Percentiles rank a stretch among this genome's conserved stretches.
Conservation (phyloP, 1,140 invertebrate species). For the Paraescarpia echinospica region DNA sequence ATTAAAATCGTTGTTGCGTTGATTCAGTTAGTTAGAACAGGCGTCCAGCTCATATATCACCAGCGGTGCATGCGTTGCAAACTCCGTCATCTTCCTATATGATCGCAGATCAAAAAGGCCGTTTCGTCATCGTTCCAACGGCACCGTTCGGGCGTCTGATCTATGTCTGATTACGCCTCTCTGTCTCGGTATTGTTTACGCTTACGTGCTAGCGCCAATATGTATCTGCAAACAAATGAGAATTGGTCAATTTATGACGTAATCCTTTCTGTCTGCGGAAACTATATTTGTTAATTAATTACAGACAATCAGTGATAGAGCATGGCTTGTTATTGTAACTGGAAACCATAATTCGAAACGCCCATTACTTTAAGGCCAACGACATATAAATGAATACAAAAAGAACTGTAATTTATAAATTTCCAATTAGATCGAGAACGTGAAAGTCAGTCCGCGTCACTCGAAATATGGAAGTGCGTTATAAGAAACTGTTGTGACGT, state of each 20-base stretch:
- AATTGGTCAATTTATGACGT: not conserved
- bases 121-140: not conserved
- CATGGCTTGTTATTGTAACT: not conserved
- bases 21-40: not conserved
- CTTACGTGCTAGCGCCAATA: not conserved
- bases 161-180: not conserved
- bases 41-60: not conserved
- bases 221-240: not conserved
- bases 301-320: not conserved
- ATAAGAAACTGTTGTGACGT: not conserved
- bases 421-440: not conserved
- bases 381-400: not conserved
- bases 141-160: not conserved
- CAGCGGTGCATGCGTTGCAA: not conserved
- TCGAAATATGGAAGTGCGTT: not conserved
- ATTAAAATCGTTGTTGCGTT: not conserved
- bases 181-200: not conserved
- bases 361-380: not conserved
- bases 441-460: not conserved
- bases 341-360: not conserved
- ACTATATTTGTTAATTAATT: not conserved
- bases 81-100: not conserved
- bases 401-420: not conserved
- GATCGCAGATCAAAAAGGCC: not conserved
- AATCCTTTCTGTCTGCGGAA: not conserved